Evolutionary conservation across 2,888 invertebrate species (phyloP).

Genomic region (Cosmia pyralina): DNA sequence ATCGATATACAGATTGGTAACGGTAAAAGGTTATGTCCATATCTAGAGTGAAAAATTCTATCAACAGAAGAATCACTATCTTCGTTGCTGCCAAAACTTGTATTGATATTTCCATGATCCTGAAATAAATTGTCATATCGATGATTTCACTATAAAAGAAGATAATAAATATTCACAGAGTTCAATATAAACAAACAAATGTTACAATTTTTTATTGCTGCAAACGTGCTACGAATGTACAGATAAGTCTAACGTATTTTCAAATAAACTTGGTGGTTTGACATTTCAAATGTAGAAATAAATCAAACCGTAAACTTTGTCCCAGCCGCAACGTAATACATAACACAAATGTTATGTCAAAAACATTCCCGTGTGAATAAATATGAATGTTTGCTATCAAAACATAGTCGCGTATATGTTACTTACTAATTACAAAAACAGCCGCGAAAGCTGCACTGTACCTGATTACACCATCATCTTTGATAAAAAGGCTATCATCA

Average conservation of each 20-base stretch:
- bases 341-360: conserved; percentile 13
- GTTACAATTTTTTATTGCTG: background rate
- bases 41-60: conserved; percentile 87
- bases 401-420: background rate
- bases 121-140: conserved; percentile 76
- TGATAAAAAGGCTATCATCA: background rate
- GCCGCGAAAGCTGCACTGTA: background rate
- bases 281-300: background rate
- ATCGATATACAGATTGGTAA: conserved; percentile 86
- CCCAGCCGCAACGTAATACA: background rate
- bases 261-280: background rate
- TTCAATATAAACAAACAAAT: background rate
- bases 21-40: conserved; percentile 87
- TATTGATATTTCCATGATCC: conserved; percentile 73
- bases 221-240: too few species aligned
- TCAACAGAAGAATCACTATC: conserved; percentile 81
- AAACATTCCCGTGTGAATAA: conserved; percentile 14
- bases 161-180: background rate
- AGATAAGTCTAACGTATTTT: background rate
- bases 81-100: conserved; percentile 62
- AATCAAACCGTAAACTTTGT: background rate
- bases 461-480: background rate
- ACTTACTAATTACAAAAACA: conserved; percentile 19
- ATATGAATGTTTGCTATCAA: conserved; percentile 20
- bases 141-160: conserved; percentile 2